Evolutionary conservation across 2,113 vertebrate species (phyloP).

Genomic region (human (Homo sapiens)): DNA sequence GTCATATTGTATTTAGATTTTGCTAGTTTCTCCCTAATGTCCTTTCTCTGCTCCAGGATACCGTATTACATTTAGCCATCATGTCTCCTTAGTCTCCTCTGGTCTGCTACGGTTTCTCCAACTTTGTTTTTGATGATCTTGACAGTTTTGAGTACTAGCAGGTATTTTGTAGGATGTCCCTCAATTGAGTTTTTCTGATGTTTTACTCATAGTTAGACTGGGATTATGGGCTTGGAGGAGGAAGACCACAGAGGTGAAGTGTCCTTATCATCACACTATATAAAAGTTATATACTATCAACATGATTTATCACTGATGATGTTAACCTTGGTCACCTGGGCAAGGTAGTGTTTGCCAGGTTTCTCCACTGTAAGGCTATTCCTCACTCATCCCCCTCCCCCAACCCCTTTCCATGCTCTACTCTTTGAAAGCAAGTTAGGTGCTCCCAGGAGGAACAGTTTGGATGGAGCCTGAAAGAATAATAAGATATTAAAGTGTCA

Average conservation of each 20-base stretch:
- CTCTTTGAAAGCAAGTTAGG: background rate
- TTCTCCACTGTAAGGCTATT: background rate
- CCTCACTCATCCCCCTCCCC: background rate
- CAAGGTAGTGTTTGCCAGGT: background rate
- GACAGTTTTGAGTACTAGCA: background rate
- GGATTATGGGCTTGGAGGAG: background rate
- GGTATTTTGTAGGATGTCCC: background rate
- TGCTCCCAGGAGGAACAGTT: background rate
- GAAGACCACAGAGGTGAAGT: background rate
- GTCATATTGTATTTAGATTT: background rate
- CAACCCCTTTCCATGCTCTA: background rate
- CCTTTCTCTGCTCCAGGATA: background rate
- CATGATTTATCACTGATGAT: background rate
- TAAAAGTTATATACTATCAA: background rate
- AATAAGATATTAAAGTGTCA: background rate
- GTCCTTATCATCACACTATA: background rate
- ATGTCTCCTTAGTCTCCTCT: background rate
- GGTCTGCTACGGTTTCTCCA: background rate
- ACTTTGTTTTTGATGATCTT: constrained; percentile 10
- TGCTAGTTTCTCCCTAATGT: background rate
- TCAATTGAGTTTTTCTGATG: background rate
- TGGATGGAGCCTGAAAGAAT: background rate
- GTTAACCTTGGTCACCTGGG: background rate
- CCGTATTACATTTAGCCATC: background rate
- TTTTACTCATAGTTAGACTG: background rate